A percentile compares a stretch with the other conserved stretches of the same genome.
phyloP scores from a whole-genome alignment of 23 tunicate species.

The Oikopleura albicans region DNA sequence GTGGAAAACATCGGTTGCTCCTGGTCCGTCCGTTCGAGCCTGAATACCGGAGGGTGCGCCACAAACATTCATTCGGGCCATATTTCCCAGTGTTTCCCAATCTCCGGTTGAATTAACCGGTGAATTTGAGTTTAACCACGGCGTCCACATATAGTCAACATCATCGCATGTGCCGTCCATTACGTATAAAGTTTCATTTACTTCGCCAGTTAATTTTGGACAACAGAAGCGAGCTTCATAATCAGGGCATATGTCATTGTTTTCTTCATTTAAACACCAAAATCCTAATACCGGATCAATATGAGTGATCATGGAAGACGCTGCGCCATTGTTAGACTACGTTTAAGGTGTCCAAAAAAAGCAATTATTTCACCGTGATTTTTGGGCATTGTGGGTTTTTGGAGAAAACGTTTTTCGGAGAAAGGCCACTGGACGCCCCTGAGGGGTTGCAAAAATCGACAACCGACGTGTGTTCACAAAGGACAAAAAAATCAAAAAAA shows the following conservation, averaged over 20 bases:
- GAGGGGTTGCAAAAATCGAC: no score
- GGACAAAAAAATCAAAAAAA: background rate
- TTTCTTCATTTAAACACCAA: background rate
- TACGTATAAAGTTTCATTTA: background rate
- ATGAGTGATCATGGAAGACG: background rate
- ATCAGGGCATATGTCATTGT: background rate
- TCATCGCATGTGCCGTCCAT: background rate
- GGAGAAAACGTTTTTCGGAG: no score
- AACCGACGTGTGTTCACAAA: no score
- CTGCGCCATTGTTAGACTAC: background rate
- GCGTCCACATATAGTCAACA: background rate
- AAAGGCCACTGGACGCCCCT: no score
- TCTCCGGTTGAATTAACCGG: background rate
- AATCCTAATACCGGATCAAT: background rate
- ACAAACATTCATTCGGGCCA: background rate
- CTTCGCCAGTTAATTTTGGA: background rate
- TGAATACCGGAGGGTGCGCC: background rate
- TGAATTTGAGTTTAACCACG: background rate
- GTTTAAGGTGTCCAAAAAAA: background rate
- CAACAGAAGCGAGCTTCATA: background rate
- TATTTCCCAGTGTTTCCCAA: background rate
- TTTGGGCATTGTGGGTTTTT: no score
- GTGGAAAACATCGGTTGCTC: background rate
- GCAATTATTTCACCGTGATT: no score
- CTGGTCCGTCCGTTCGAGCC: background rate